Evolutionary conservation across 2,797 vertebrate genomes (phyloP).

Genomic region (Leontocebus nigricollis): DNA sequence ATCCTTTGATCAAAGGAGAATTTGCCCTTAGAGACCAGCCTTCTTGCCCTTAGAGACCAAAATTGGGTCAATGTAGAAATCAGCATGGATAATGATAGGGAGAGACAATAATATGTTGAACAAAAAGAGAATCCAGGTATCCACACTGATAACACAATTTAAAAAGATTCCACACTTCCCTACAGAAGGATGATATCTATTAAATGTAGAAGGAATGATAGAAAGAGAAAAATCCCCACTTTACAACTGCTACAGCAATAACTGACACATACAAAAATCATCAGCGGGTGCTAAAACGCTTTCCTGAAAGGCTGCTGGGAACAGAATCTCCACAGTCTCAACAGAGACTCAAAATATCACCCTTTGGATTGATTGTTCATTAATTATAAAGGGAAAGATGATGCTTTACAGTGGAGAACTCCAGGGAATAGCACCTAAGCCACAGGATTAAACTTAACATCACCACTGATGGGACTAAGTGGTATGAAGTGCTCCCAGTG

Average conservation of each 20-base stretch:
- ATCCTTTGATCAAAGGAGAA: neutral
- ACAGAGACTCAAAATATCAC: neutral
- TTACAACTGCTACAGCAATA: neutral
- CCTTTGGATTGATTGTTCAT: too few relatives aligned
- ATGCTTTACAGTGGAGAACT: neutral
- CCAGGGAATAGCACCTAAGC: neutral
- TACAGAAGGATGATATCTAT: neutral
- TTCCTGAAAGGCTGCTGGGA: neutral
- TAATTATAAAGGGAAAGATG: neutral
- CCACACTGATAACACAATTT: neutral
- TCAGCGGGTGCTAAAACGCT: neutral
- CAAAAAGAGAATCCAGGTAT: neutral
- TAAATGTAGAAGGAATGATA: neutral
- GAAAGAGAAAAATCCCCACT: neutral
- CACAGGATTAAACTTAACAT: neutral
- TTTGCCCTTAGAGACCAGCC: neutral
- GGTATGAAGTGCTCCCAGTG: rapidly evolving
- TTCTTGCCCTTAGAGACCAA: neutral
- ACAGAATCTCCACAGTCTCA: neutral
- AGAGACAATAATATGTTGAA: neutral
- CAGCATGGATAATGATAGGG: neutral
- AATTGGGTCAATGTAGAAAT: neutral
- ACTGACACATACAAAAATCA: rapidly evolving
- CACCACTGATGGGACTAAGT: neutral
- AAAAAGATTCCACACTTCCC: neutral